Conservation (phyloP, 2,888 invertebrate genomes). For the Eristalis pertinax region DNA sequence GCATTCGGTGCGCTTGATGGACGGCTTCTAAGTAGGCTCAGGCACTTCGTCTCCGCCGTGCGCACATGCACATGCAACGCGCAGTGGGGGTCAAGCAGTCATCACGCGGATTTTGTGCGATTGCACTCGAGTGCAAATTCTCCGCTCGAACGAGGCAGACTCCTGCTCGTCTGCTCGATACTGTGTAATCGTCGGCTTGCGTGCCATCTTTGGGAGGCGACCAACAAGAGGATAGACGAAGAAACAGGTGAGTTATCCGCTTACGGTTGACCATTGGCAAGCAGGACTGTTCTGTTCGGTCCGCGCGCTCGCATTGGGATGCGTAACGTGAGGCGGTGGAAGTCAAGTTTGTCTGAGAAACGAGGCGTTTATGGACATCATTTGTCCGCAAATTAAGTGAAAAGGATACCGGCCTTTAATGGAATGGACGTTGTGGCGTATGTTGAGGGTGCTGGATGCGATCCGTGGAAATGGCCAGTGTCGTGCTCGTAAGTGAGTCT, state of each 20-base stretch:
- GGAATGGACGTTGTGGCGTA: slow-evolving; percentile 13
- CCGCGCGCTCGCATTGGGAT: slow-evolving; percentile 30
- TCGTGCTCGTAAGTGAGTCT: no score
- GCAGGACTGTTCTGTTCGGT: no score
- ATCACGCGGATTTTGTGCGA: slow-evolving; percentile 34
- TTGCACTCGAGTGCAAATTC: slow-evolving; percentile 24
- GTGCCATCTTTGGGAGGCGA: slow-evolving; percentile 39
- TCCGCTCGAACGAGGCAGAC: slow-evolving; percentile 27
- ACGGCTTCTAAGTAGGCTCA: slow-evolving; percentile 65
- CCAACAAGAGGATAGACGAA: slow-evolving; percentile 57
- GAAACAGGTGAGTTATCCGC: slow-evolving; percentile 42
- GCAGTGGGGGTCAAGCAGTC: slow-evolving; percentile 67
- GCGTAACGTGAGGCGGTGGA: slow-evolving; percentile 16
- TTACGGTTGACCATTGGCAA: slow-evolving; percentile 21
- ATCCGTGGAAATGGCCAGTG: no score
- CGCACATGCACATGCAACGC: slow-evolving; percentile 43
- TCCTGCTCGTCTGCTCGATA: slow-evolving; percentile 22
- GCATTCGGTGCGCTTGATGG: slow-evolving; percentile 66
- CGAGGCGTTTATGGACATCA: slow-evolving; percentile 33
- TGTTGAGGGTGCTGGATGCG: not conserved
- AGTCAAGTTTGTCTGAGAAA: not conserved
- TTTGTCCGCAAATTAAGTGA: slow-evolving; percentile 22
- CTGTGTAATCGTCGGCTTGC: slow-evolving; percentile 3
- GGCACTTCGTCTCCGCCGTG: slow-evolving; percentile 39
- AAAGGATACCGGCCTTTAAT: slow-evolving; percentile 7